phyloP scores from a whole-genome alignment of 2,113 vertebrate genomes.

The Poeciliopsis prolifica region DNA sequence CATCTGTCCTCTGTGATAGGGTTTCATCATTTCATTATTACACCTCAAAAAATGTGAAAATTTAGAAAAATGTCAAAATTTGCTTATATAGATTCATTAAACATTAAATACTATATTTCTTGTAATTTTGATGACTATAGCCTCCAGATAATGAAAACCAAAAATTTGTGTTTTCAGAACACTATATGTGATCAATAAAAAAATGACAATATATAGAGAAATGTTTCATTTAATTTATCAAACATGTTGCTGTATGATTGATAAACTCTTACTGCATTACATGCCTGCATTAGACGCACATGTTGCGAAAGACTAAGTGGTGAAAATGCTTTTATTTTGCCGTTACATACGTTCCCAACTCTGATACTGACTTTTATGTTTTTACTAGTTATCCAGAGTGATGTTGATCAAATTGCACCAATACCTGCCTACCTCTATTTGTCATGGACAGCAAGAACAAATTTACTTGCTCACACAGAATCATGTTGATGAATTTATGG shows the following conservation, averaged over 20 bases:
- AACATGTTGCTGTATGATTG: not conserved
- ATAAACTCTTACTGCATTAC: not conserved
- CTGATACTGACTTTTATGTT: not conserved
- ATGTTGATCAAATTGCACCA: not conserved
- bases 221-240: too few relatives aligned
- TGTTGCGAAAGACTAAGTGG: not conserved
- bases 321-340: not conserved
- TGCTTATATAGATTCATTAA: too few relatives aligned
- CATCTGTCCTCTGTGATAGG: too few relatives aligned
- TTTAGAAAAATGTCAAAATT: too few relatives aligned
- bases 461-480: not conserved
- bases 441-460: not conserved
- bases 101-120: not conserved
- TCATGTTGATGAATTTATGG: not conserved
- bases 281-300: not conserved
- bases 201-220: too few relatives aligned
- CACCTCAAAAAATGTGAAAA: too few relatives aligned
- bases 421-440: not conserved
- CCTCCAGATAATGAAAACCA: too few relatives aligned
- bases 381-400: not conserved
- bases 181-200: too few relatives aligned
- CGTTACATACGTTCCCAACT: not conserved
- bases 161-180: too few relatives aligned
- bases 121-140: too few relatives aligned
- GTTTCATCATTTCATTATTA: too few relatives aligned